Evolutionary conservation across 2,797 vertebrate genomes (phyloP), one percentile per base, ranked within the genome.

Genomic region (Nasua narica): DNA sequence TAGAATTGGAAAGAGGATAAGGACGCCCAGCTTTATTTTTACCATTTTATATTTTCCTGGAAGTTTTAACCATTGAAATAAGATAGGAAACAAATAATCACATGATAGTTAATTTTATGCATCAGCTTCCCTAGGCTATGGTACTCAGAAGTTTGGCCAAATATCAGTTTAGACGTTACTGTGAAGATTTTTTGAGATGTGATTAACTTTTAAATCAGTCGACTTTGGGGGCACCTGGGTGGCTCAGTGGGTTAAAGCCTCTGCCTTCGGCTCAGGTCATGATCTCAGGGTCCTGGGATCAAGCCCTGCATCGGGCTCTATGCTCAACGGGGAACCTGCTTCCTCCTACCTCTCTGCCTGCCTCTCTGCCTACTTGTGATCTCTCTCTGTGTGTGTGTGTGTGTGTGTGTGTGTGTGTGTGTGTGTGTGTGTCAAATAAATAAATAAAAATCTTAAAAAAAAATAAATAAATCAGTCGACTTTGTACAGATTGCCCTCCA

Each of bases 1-100:
- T 46, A 79, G 37, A 83, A 76, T 23, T 54, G 29, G 23, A 89
- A 52, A 32, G n/a, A 72, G 9, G 46, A 70, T 82, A 60, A 48
- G 6, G 56, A 40, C 83, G 8, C 78, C 37, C 37, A 43, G 16
- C 70, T 18, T 46, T 52, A 50, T 12, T 52, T 94, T 90, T 27
- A 88, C 50, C 65, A 54, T 95, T 83, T 87, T 92, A 37, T 48
- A n/a, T 82, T 90, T 92, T 79, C 65, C 35, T 79, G 70, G 43
- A 87, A 54, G 27, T 65, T 91, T 85, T 65, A 93, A 46, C 14
- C 50, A 85, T 21, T 84, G 62, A 87, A 72, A 96, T 60, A 67
- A 90, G 35, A 87, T 2, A 67, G 58, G 52, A 87, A 91, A 87
- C 46, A 92, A 84, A 58, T 32, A 79, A 76, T 29, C 10, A 4